Percentiles rank a stretch among this genome's conserved stretches.
Evolutionary conservation across 1,140 invertebrate genomes (phyloP).

Genomic region (Atta texana): DNA sequence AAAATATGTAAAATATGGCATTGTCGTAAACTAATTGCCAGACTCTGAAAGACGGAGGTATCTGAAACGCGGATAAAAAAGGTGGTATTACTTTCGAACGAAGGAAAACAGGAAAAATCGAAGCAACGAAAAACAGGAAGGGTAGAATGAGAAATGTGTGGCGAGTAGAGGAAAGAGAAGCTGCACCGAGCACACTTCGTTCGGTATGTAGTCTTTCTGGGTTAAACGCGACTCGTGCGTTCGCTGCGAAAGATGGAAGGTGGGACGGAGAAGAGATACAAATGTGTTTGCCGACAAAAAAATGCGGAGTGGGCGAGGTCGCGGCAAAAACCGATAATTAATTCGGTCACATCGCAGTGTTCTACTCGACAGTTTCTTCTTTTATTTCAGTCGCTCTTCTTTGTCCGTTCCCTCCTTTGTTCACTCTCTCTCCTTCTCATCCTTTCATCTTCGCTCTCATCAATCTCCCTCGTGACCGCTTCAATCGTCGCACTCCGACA

Average conservation of each 20-base stretch:
- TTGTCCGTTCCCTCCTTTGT: slow-evolving; percentile 33
- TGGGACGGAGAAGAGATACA: slow-evolving; percentile 28
- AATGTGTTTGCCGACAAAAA: slow-evolving; percentile 41
- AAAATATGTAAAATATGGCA: slow-evolving; percentile 36
- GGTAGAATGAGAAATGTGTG: slow-evolving; percentile 11
- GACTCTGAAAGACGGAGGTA: not conserved
- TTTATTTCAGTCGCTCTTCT: slow-evolving; percentile 46
- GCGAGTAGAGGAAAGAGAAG: slow-evolving; percentile 34
- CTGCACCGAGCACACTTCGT: slow-evolving; percentile 55
- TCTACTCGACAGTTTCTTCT: slow-evolving; percentile 49
- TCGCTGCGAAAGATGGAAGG: slow-evolving; percentile 51
- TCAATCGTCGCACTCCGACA: slow-evolving; percentile 3
- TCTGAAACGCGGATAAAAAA: not conserved
- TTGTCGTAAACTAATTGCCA: not conserved
- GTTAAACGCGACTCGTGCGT: slow-evolving; percentile 65
- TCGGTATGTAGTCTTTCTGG: slow-evolving; percentile 67
- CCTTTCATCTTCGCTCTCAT: slow-evolving; percentile 32
- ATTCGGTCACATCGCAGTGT: slow-evolving; percentile 69
- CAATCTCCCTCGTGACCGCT: slow-evolving; percentile 28
- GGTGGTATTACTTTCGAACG: not conserved
- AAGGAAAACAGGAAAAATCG: slow-evolving; percentile 8
- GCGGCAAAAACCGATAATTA: slow-evolving; percentile 74
- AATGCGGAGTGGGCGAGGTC: slow-evolving; percentile 51
- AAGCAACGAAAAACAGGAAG: not conserved
- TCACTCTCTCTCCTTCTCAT: slow-evolving; percentile 21